Percentiles rank a stretch among this genome's conserved stretches.
These are phyloP conservation scores for Dermatophagoides farinae DNA, from an alignment of 1,140 invertebrate genomes.

Conservation along the genomic window DNA sequence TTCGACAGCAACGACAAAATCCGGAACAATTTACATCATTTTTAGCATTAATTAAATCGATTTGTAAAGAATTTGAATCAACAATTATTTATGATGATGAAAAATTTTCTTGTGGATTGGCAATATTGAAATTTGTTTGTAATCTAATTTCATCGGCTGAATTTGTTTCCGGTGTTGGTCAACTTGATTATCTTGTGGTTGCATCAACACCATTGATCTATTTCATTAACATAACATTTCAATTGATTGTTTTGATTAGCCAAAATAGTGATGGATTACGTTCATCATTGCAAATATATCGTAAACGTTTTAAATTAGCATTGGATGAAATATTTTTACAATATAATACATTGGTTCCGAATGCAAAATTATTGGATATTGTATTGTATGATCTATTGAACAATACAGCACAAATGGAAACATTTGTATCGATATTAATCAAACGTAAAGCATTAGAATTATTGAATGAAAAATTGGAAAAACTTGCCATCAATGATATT, in stretches of 20 bases:
- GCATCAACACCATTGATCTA: neutral
- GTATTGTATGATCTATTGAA: constrained; percentile 47
- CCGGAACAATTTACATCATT: neutral
- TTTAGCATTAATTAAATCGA: neutral
- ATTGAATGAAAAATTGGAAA: constrained; percentile 45
- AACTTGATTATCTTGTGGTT: neutral
- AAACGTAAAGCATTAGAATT: constrained; percentile 60
- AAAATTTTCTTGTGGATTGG: neutral
- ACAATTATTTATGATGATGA: neutral
- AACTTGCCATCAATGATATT: neutral
- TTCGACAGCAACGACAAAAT: neutral
- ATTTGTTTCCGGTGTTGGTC: neutral
- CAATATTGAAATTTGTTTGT: neutral
- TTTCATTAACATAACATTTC: neutral
- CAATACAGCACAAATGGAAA: constrained; percentile 29
- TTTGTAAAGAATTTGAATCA: neutral
- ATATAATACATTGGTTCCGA: constrained; percentile 49
- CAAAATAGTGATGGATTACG: neutral
- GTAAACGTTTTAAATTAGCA: neutral
- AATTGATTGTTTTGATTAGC: neutral
- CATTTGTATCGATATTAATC: constrained; percentile 27
- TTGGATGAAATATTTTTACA: constrained; percentile 16
- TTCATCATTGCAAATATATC: neutral
- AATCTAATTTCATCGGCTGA: neutral
- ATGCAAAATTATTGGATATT: constrained; percentile 38